Conservation (phyloP, 2,797 vertebrate species). For the Neosalanx taihuensis region DNA sequence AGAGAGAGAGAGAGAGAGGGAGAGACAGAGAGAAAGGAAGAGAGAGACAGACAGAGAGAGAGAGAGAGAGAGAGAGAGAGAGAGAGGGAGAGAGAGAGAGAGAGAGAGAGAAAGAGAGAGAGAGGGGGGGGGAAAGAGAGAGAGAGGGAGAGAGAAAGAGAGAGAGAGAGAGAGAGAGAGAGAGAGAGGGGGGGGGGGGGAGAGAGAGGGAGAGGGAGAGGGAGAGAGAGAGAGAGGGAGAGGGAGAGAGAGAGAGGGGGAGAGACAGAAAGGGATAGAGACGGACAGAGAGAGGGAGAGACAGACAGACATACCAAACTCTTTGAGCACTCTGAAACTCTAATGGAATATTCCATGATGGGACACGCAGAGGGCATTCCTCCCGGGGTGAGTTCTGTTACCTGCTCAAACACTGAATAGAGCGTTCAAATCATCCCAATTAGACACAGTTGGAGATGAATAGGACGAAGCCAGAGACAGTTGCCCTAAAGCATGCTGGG, state of each 20-base stretch:
- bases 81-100: no score
- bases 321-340: constrained; percentile 19
- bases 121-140: no score
- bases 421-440: constrained; percentile 24
- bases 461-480: constrained; percentile 16
- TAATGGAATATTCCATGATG: constrained; percentile 47
- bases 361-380: background rate
- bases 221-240: no score
- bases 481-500: background rate
- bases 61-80: background rate
- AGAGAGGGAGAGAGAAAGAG: constrained; percentile 2
- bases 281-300: background rate
- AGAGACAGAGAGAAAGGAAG: background rate
- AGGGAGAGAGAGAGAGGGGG: constrained; percentile 11
- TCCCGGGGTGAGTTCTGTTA: background rate
- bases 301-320: background rate
- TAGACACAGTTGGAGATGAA: constrained; percentile 27
- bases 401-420: constrained; percentile 23
- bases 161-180: no score
- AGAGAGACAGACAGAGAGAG: background rate
- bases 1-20: no score
- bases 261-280: no score
- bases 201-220: no score
- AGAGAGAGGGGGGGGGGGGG: no score
- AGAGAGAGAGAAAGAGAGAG: no score